A percentile compares a stretch with the other conserved stretches of the same genome.
phyloP scores from a whole-genome alignment of 2,888 invertebrate species.

The Leptura quadrifasciata region DNA sequence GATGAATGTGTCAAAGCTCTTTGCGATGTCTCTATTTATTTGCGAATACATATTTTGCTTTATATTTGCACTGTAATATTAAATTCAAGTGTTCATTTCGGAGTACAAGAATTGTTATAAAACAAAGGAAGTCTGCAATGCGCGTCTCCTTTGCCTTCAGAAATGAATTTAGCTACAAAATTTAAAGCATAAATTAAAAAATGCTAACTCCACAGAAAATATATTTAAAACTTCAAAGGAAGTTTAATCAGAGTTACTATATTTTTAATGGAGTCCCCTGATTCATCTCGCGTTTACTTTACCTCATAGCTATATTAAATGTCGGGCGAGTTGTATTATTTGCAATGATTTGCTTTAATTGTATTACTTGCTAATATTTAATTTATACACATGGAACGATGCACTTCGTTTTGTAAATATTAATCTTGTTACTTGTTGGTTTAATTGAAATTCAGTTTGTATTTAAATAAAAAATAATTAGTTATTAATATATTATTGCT shows the following conservation, averaged over 20 bases:
- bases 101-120: neutral
- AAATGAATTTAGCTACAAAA: neutral
- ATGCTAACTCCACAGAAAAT: neutral
- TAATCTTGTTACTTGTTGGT: neutral
- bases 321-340: conserved; percentile 7
- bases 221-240: conserved; percentile 4
- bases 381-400: neutral
- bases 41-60: no score
- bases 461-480: no score
- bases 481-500: no score
- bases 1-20: no score
- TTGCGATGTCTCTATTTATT: no score
- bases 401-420: neutral
- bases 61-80: no score
- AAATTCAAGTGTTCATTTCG: no score
- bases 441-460: neutral
- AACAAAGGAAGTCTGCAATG: neutral
- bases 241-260: conserved; percentile 4
- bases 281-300: neutral
- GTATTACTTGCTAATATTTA: conserved; percentile 4
- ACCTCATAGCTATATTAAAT: neutral
- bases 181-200: neutral
- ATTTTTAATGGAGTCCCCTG: conserved; percentile 3
- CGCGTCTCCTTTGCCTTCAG: neutral
- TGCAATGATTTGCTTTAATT: conserved; percentile 3